A percentile compares a stretch with the other conserved stretches of the same genome.
Evolutionary conservation across 2,797 vertebrate species (phyloP).

Genomic region (Toxotes lorentzi): DNA sequence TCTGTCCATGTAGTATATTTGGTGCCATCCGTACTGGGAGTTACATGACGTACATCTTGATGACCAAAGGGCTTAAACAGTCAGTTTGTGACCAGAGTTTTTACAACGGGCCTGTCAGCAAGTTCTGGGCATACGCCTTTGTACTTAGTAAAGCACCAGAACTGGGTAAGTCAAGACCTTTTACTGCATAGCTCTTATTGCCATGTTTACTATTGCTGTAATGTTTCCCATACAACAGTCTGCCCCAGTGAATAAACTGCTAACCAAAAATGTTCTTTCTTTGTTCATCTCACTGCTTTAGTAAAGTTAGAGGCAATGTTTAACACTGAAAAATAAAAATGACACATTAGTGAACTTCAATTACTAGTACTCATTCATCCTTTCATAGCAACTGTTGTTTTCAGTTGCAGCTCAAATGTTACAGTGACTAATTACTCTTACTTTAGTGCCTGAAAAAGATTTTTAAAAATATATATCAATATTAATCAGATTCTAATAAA

Average conservation of each 20-base stretch:
- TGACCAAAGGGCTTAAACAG: slow-evolving; percentile 98
- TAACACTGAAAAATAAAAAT: neutral
- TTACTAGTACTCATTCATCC: too few species aligned
- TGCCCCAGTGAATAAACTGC: neutral
- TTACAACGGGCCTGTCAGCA: slow-evolving; percentile 99
- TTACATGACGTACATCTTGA: slow-evolving; percentile 98
- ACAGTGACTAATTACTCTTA: neutral
- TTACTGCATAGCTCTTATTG: neutral
- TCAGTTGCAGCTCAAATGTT: neutral
- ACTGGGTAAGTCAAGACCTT: slow-evolving; percentile 89
- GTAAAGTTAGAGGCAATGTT: neutral
- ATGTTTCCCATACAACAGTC: neutral
- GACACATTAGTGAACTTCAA: too few species aligned
- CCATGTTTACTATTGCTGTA: neutral
- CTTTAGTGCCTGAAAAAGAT: neutral
- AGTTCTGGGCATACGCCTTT: slow-evolving; percentile 99
- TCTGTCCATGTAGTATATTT: slow-evolving; percentile 90
- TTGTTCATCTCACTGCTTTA: neutral
- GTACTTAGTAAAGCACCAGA: slow-evolving; percentile 99
- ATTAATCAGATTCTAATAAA: neutral
- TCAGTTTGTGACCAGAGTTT: slow-evolving; percentile 99
- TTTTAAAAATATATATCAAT: neutral
- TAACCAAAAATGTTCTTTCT: neutral
- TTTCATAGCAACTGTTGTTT: too few species aligned
- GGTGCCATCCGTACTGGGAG: slow-evolving; percentile 98